Base-by-base conservation (phyloP, 2,797 vertebrate species). In the Megaceryle alcyon region DNA sequence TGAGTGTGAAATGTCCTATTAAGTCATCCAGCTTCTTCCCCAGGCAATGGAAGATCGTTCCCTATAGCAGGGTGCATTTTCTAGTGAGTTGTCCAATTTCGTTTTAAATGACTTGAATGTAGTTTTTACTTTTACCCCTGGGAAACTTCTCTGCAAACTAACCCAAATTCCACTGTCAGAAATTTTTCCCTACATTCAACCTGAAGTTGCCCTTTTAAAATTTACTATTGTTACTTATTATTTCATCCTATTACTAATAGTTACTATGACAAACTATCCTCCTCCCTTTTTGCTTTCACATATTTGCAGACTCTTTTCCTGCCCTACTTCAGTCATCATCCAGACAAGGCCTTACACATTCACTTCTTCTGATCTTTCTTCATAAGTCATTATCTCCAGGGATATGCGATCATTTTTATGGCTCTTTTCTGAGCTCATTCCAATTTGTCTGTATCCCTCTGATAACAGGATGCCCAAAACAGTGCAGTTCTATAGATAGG, bases 341-440 rank as follows among this genome's bases (percentile, higher is more conserved):
- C 53, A 96, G 91, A 95, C 89, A 95, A 96, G 97, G 94, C 82
- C 96, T 96, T 97, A 97, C 93, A 96, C 95, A 96, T 97, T 96
- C 96, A 97, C 86, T 82, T 97, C 92, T 95, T 89, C 93, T 96
- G 96, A 96, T 97, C 94, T 98, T 94, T 96, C 88, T 92, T 96
- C 95, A 87, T 97, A 97, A 98, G 97, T 98, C 97, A 97, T 96
- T 93, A 94, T 96, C 97, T 97, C 97, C 73, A 72, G 71, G 92
- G 95, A 94, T 73, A 20, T 94, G 94, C 94, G 84, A 97, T 97
- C 97, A 97, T 97, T 94, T 95, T 96, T 96, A 97, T 85, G 92
- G 92, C 95, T 97, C 94, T 97, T 95, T 97, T 96, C 96, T 97
- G 97, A 98, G 97, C 95, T 96, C 88, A 88, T 94, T 97, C 97